phyloP scores from a whole-genome alignment of 2,888 invertebrate species.

The Melinopterus prodromus region DNA sequence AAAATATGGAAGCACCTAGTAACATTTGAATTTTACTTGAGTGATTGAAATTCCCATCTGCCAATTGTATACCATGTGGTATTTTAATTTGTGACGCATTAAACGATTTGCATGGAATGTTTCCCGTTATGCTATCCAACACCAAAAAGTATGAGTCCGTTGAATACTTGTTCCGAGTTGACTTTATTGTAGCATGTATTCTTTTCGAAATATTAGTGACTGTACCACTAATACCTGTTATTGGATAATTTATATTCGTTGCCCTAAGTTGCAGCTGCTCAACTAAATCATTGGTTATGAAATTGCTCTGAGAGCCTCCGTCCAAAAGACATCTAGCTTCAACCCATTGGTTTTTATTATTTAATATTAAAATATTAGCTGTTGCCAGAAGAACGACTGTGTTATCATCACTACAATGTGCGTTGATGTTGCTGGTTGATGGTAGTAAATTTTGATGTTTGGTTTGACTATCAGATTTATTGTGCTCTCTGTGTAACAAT shows the following conservation, averaged over 20 bases:
- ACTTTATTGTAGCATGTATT: neutral
- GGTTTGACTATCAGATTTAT: neutral
- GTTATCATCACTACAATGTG: neutral
- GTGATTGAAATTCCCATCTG: constrained; percentile 20
- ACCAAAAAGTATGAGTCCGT: neutral
- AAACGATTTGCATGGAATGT: neutral
- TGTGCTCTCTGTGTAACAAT: neutral
- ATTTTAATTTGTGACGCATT: neutral
- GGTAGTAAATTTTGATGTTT: neutral
- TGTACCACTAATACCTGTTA: too few relatives aligned
- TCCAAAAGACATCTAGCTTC: neutral
- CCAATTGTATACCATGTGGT: constrained; percentile 12
- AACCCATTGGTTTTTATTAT: neutral
- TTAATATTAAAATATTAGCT: neutral
- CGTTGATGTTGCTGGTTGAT: neutral
- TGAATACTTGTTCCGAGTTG: neutral
- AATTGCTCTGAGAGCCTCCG: neutral
- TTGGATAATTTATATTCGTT: neutral
- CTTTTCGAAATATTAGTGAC: neutral
- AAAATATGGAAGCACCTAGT: constrained; percentile 27
- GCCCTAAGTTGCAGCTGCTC: neutral
- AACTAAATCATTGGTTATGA: neutral
- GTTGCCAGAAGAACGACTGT: neutral
- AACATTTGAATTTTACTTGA: constrained; percentile 16
- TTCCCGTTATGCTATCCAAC: neutral